These are phyloP conservation scores for Cotesia glomerata DNA, from an alignment of 1,140 invertebrate species.

Conservation along the genomic window DNA sequence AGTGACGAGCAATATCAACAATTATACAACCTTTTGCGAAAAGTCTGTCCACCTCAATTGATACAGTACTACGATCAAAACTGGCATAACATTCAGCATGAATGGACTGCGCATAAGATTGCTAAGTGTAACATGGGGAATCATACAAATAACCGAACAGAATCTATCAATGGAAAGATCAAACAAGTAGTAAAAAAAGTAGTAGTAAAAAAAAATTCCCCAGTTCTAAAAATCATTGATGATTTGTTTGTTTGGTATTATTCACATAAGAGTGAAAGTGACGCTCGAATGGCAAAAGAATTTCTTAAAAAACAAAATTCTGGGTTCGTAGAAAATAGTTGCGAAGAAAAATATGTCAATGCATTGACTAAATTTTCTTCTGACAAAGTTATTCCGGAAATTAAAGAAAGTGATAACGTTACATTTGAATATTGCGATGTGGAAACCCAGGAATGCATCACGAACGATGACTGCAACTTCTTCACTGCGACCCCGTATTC, in stretches of 20 bases:
- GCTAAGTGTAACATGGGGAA: conserved; percentile 26
- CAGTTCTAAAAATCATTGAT: conserved; percentile 9
- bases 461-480: background rate
- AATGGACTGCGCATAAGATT: conserved; percentile 32
- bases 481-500: background rate
- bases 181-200: conserved; percentile 29
- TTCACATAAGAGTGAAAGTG: conserved; percentile 7
- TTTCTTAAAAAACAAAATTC: background rate
- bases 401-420: too few species aligned
- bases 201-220: too few species aligned
- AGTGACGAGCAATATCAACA: conserved; percentile 5
- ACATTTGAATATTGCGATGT: too few species aligned
- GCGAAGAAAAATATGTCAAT: background rate
- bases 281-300: background rate
- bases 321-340: background rate
- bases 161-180: conserved; percentile 30
- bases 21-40: background rate
- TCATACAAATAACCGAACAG: conserved; percentile 32
- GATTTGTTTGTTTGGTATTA: background rate
- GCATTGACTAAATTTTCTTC: too few species aligned
- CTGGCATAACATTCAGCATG: conserved; percentile 30
- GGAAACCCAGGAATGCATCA: too few species aligned
- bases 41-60: background rate
- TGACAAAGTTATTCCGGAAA: too few species aligned
- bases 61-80: conserved; percentile 25